Evolutionary conservation across 1,140 invertebrate genomes (phyloP).

Genomic region (Atta texana): DNA sequence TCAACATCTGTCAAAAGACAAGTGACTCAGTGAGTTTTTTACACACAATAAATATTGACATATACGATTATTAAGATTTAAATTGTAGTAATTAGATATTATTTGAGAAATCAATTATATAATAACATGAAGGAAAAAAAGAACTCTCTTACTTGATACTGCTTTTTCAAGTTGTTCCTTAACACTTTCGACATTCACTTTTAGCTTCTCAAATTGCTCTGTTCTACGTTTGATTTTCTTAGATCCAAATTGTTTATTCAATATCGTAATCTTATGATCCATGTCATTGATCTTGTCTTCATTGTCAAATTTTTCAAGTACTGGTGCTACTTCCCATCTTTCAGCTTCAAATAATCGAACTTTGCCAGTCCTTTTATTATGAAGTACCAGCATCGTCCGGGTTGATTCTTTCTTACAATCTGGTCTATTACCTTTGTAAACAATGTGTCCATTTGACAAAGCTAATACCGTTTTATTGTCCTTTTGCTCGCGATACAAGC

Average conservation of each 20-base stretch:
- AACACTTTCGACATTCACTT: conserved; percentile 84
- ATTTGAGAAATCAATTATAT: neutral
- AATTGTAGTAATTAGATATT: neutral
- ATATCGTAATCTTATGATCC: conserved; percentile 68
- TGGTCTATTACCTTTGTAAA: conserved; percentile 82
- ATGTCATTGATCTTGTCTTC: conserved; percentile 52
- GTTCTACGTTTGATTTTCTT: conserved; percentile 85
- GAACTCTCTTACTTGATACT: conserved; percentile 82
- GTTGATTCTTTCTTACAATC: conserved; percentile 75
- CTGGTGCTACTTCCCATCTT: conserved; percentile 81
- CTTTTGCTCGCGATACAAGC: conserved; percentile 78
- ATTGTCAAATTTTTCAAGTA: conserved; percentile 73
- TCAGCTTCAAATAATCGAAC: conserved; percentile 80
- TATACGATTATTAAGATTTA: conserved; percentile 30
- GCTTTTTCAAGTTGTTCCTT: conserved; percentile 85
- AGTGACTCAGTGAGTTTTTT: conserved; percentile 11
- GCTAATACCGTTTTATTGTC: conserved; percentile 77
- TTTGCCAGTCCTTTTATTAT: conserved; percentile 81
- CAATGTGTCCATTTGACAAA: conserved; percentile 81
- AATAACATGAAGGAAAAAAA: conserved; percentile 13
- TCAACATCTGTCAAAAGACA: conserved; percentile 76
- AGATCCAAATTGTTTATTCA: conserved; percentile 87
- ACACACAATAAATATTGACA: conserved; percentile 10
- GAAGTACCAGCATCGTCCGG: conserved; percentile 82
- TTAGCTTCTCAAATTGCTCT: conserved; percentile 85